Base-by-base conservation (phyloP, 2,888 invertebrate species). In the Apamea crenata region DNA sequence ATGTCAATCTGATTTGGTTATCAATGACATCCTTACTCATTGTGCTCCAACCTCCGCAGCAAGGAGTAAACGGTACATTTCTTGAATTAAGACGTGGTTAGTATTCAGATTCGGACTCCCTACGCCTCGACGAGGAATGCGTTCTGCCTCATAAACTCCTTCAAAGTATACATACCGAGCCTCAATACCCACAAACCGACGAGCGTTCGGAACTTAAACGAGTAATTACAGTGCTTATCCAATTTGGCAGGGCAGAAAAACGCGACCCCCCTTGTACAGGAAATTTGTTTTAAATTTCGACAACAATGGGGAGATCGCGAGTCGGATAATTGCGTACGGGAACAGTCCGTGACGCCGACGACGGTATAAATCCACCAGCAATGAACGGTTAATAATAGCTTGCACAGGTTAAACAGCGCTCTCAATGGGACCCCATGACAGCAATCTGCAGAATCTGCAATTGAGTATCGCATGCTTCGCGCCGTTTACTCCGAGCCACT, bases 261-360 rank as follows among this genome's bases (percentile, higher is more conserved):
- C 93, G 93, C 95, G 96, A 95, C 96, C 96, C 94, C 95, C 95
- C 95, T 94, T 93, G 93, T 92, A 94, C 95, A 95, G 96, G 96
- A 96, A 96, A 97, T 96, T 96, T 96, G 96, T 96, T 97, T 97
- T 95, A 96, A 96, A 96, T 96, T 96, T 97, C 96, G 94, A 96
- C 96, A 96, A 97, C 96, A 97, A 96, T 97, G 96, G 96, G 94
- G 94, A 96, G 96, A 97, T 96, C 91, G 94, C 93, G 91, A 93
- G 91, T 91, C 88, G 94, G 96, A 96, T 96, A 96, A 96, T 96
- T 96, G 95, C 93, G 93, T 93, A 93, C 94, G 94, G 92, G 94
- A 94, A 95, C 94, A 90, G 91, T 91, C 96, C 96, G 95, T 96
- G 95, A 96, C 95, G 96, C 91, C 91, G 91, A 90, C 90, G 91